Conservation (phyloP, 2,888 invertebrate species). For the Hylaea fasciaria region DNA sequence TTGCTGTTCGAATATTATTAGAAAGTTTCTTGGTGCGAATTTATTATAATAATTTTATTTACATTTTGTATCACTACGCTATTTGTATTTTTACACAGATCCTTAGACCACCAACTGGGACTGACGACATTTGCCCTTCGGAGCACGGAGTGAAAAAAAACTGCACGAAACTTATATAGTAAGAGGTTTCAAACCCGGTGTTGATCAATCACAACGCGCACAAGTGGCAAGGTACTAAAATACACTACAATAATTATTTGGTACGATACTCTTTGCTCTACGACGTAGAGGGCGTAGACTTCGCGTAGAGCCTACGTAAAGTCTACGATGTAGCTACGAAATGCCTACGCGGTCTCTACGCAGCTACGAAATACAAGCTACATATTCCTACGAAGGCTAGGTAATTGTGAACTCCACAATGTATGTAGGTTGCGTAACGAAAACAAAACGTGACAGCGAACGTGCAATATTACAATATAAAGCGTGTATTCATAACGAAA, state of each 20-base stretch:
- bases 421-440: constrained; percentile 7
- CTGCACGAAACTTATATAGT: too few species aligned
- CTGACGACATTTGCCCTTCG: too few species aligned
- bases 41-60: neutral
- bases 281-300: too few species aligned
- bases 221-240: too few species aligned
- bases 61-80: too few species aligned
- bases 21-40: neutral
- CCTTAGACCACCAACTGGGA: too few species aligned
- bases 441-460: constrained; percentile 25
- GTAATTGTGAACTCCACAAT: neutral
- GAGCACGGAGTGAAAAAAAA: too few species aligned
- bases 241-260: too few species aligned
- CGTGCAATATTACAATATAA: constrained; percentile 23
- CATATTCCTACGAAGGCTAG: neutral
- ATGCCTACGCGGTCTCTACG: neutral
- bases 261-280: neutral
- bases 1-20: neutral
- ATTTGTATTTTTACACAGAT: too few species aligned
- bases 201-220: too few species aligned
- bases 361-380: neutral
- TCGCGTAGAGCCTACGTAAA: neutral
- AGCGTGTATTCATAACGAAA: constrained; percentile 37
- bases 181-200: too few species aligned
- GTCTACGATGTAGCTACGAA: neutral